A percentile compares a stretch with the other conserved stretches of the same genome.
Conservation (phyloP, 2,888 invertebrate species). For the Agriopis marginaria region DNA sequence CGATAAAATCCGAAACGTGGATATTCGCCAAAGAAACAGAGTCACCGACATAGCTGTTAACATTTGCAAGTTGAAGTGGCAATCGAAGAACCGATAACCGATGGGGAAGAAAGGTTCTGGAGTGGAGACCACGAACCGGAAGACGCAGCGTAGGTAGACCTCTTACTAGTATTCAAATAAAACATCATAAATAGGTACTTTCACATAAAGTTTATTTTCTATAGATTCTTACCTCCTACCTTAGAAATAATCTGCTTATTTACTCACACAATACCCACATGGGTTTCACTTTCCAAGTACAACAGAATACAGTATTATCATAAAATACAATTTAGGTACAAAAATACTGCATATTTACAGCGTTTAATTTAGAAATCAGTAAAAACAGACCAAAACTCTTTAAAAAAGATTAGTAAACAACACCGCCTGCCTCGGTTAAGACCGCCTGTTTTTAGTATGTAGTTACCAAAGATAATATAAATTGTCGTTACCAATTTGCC, state of each 20-base stretch:
- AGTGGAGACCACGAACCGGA: too few relatives aligned
- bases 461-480: too few relatives aligned
- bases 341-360: slow-evolving; percentile 19
- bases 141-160: too few relatives aligned
- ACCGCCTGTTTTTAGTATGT: neutral
- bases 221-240: slow-evolving; percentile 28
- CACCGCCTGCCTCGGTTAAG: too few relatives aligned
- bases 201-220: slow-evolving; percentile 24
- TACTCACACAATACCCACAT: slow-evolving; percentile 14
- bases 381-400: neutral
- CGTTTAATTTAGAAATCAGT: neutral
- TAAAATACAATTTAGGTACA: slow-evolving; percentile 12
- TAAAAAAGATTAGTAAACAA: neutral
- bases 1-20: too few relatives aligned
- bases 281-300: neutral
- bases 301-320: neutral
- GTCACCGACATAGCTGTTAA: too few relatives aligned
- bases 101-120: too few relatives aligned
- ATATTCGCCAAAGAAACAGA: too few relatives aligned
- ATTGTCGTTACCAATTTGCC: too few relatives aligned
- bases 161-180: neutral
- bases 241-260: slow-evolving; percentile 23
- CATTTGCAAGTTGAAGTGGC: too few relatives aligned
- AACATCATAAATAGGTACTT: slow-evolving; percentile 1
- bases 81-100: too few relatives aligned